Evolutionary conservation across 2,113 vertebrate species (phyloP), one percentile per base, ranked within the genome.

Genomic region (Benitochromis conjunctus): DNA sequence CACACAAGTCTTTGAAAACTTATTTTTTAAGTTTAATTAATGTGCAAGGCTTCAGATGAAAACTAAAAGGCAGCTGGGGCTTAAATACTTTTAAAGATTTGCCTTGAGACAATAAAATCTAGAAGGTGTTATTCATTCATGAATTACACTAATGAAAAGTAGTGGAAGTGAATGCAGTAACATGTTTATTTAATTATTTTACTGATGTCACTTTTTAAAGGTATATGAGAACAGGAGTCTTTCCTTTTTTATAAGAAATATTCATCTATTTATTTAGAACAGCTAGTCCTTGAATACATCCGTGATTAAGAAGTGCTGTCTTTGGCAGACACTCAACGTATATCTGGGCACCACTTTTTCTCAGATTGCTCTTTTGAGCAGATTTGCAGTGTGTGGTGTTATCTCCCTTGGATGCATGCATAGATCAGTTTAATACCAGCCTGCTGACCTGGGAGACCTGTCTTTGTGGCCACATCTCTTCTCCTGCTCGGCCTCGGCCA

Each of bases 391-490:
- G 74, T 88, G 64, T 83, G 83, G 2, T 74, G 81, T 89, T 91
- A 91, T 92, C 90, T 88, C 86, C 69, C 81, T 5, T 31, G 85
- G 88, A 77, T 82, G 21, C 86, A 83, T 84, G 86, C 76, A 86
- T 82, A 82, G 78, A 92, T 88, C 89, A 86, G 46, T 74, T 78
- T 92, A 86, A 89, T 91, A 89, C 79, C 92, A 86, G 84, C 26
- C 31, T 34, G 1, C 46, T 4, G 76, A 91, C 90, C 89, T 66
- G 26, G 53, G 81, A 83, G 86, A 84, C 89, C 88, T 71, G 19
- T 83, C 86, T 83, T 53, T 56, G 74, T 81, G 86, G 79, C 2
- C 14, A 80, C 82, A 60, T 81, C 57, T 71, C 79, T 46, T 85
- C 31, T 56, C 19, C 71, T 55, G 71, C 38, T 78, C 8, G 5